Evolutionary conservation across 2,888 invertebrate genomes (phyloP), one percentile per base, ranked within the genome.

Genomic region (Ernsta delagoae): DNA sequence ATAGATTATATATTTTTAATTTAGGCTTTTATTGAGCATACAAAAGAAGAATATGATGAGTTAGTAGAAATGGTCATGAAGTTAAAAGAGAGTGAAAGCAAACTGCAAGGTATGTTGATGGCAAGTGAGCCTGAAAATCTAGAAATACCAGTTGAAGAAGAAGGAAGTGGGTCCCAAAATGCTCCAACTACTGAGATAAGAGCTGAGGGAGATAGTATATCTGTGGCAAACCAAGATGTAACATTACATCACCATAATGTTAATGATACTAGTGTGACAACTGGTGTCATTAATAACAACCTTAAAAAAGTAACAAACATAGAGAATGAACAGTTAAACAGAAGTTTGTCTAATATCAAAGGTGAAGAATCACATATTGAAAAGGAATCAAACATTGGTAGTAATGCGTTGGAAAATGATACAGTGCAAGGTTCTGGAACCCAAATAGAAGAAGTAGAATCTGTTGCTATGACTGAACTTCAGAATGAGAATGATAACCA

Each of bases 11-110:
- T n/a, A 77, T 82, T 84, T 83, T 77, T 74, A 84, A 92, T 88
- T 81, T 92, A 93, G 93, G 91, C 91, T 50, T 93, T 85, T 87
- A 88, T 93, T 80, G 90, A 93, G 79, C 93, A 93, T 78, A 93
- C 93, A 71, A 92, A 90, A 83, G 92, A 92, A 83, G 93, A 93
- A 83, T 93, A 93, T 77, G 95, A 95, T 79, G 95, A 95, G 82
- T 90, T 96, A 76, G 89, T 94, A 78, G 94, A 93, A 86, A 96
- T 96, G 95, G 94, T 96, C 77, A 95, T 94, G 85, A 95, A 96
- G 86, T 91, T 96, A 75, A 94, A 94, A 86, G 96, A 96, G 83
- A 96, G 96, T 82, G 96, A 96, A 88, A 92, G 83, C 69, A 96
- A 96, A 85, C 89, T 96, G 75, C 92, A 94, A 78, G 91, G 87